Conservation (phyloP, 2,888 invertebrate genomes). For the Diaprepes abbreviatus region DNA sequence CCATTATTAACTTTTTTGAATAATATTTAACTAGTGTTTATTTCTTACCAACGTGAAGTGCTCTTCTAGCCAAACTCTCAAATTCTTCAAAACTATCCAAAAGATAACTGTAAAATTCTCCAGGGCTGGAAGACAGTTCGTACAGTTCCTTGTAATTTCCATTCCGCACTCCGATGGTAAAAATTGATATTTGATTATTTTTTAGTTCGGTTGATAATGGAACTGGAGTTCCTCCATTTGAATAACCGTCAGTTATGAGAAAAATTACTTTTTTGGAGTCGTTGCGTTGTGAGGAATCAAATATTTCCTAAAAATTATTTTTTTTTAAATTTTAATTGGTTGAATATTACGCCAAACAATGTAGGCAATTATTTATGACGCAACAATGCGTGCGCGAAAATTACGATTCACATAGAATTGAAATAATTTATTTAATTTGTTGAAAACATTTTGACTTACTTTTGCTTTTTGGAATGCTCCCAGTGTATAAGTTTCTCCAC, state of each 20-base stretch:
- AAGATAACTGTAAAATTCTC: slow-evolving; percentile 75
- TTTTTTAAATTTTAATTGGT: too few relatives aligned
- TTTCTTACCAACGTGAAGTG: slow-evolving; percentile 77
- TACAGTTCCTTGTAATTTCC: slow-evolving; percentile 76
- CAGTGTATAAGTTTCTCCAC: slow-evolving; percentile 78
- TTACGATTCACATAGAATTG: too few relatives aligned
- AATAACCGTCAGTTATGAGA: slow-evolving; percentile 79
- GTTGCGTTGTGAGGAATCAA: slow-evolving; percentile 63
- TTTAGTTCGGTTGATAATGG: slow-evolving; percentile 73
- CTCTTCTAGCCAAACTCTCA: slow-evolving; percentile 77
- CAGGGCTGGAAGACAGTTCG: slow-evolving; percentile 76
- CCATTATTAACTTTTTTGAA: too few relatives aligned
- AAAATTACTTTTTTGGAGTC: slow-evolving; percentile 74
- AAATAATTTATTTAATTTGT: too few relatives aligned
- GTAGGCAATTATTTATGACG: too few relatives aligned
- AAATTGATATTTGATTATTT: slow-evolving; percentile 70
- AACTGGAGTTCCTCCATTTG: slow-evolving; percentile 78
- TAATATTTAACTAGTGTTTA: too few relatives aligned
- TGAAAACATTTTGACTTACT: slow-evolving; percentile 62
- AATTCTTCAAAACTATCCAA: slow-evolving; percentile 79
- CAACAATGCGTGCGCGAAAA: too few relatives aligned
- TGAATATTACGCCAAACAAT: too few relatives aligned
- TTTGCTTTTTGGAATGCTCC: slow-evolving; percentile 77
- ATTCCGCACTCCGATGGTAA: slow-evolving; percentile 74
- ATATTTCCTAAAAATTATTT: slow-evolving; percentile 69